Conservation (phyloP, 2,888 invertebrate species). For the Lasioglossum leucozonium region DNA sequence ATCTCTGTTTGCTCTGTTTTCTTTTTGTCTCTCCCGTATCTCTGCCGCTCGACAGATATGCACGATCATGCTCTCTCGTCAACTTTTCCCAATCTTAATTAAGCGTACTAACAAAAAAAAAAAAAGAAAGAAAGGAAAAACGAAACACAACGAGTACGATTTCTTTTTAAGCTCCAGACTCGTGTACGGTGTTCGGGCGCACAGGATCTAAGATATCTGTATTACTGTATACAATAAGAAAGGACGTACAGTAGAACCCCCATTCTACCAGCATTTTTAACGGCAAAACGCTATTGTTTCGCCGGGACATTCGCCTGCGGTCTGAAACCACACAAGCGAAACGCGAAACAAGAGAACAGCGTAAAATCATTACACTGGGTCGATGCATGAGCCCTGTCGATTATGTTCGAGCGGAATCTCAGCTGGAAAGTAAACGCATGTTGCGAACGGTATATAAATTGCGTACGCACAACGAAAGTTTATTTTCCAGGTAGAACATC, state of each 20-base stretch:
- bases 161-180: slow-evolving; percentile 16
- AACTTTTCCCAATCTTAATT: slow-evolving; percentile 29
- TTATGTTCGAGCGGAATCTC: neutral
- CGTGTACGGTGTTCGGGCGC: slow-evolving; percentile 52
- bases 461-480: neutral
- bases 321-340: neutral
- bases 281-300: neutral
- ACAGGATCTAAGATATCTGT: slow-evolving; percentile 21
- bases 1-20: neutral
- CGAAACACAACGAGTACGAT: slow-evolving; percentile 23
- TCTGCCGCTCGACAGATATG: slow-evolving; percentile 8
- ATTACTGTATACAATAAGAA: slow-evolving; percentile 20
- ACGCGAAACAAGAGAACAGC: neutral
- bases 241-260: slow-evolving; percentile 4
- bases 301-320: neutral
- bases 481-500: neutral
- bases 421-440: neutral
- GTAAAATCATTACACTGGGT: neutral
- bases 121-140: neutral
- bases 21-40: slow-evolving; percentile 27
- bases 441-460: neutral
- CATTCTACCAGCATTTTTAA: slow-evolving; percentile 3
- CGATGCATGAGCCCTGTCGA: neutral
- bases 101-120: neutral
- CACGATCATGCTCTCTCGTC: neutral